A percentile compares a stretch with the other conserved stretches of the same genome.
Evolutionary conservation across 2,797 vertebrate genomes (phyloP).

Genomic region (Meriones psammophilus): DNA sequence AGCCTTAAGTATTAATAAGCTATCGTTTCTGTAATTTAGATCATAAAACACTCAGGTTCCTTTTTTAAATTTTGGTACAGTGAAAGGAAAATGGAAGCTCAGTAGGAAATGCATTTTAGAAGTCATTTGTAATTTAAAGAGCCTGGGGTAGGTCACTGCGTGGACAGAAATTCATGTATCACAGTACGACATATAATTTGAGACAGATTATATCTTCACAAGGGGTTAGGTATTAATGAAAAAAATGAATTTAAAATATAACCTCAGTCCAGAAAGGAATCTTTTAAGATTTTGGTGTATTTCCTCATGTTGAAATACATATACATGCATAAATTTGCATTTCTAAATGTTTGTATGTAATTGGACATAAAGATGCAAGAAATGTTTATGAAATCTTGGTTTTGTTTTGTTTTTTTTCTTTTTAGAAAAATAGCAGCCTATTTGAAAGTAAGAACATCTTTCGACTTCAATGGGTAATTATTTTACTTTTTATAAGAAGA

Average conservation of each 20-base stretch:
- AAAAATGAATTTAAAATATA: not conserved
- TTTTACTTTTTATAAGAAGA: constrained; percentile 10
- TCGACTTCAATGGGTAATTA: not conserved
- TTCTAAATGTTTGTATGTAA: not conserved
- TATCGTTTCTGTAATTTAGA: not conserved
- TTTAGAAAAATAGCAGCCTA: not conserved
- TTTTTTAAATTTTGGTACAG: not conserved
- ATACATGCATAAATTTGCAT: not conserved
- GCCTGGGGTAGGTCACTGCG: not conserved
- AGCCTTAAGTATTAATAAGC: not conserved
- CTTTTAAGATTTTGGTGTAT: not conserved
- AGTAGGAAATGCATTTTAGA: not conserved
- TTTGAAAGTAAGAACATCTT: constrained; percentile 3
- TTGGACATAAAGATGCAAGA: not conserved
- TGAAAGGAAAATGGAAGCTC: not conserved
- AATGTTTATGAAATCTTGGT: not conserved
- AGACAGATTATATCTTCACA: not conserved
- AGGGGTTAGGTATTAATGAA: not conserved
- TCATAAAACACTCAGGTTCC: not conserved
- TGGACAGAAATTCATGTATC: not conserved
- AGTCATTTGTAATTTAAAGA: not conserved
- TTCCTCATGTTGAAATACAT: not conserved
- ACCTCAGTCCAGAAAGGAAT: not conserved
- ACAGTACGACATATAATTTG: not conserved
- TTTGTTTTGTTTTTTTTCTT: not conserved